These are phyloP conservation scores for Palloptera scutellata DNA, from an alignment of 2,888 invertebrate species.

Conservation along the genomic window DNA sequence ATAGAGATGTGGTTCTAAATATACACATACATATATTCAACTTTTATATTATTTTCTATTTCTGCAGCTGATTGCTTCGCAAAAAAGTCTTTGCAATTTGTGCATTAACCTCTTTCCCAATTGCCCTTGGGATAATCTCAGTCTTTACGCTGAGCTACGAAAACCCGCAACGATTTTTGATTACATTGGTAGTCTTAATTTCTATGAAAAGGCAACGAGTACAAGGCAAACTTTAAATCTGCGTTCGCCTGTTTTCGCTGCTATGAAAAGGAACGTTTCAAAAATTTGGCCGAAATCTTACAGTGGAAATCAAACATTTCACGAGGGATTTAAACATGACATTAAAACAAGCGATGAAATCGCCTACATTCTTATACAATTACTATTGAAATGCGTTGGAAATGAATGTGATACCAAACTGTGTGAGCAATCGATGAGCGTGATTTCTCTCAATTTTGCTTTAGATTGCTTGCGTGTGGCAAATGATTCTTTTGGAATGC, in stretches of 20 bases:
- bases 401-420: slow-evolving; percentile 53
- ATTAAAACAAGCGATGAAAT: slow-evolving; percentile 58
- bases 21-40: not conserved
- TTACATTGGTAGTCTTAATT: slow-evolving; percentile 52
- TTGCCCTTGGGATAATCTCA: slow-evolving; percentile 56
- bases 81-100: slow-evolving; percentile 56
- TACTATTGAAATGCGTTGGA: slow-evolving; percentile 54
- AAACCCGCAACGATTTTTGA: slow-evolving; percentile 44
- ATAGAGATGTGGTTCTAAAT: slow-evolving; percentile 12
- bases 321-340: slow-evolving; percentile 39
- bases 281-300: not conserved
- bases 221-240: slow-evolving; percentile 26
- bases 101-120: slow-evolving; percentile 63
- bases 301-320: not conserved
- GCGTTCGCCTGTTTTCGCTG: slow-evolving; percentile 25
- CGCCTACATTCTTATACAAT: slow-evolving; percentile 55
- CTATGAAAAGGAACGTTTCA: slow-evolving; percentile 2
- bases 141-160: slow-evolving; percentile 40
- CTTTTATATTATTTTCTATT: slow-evolving; percentile 22
- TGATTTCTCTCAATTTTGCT: slow-evolving; percentile 57
- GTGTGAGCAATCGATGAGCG: slow-evolving; percentile 51
- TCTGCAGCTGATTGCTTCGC: slow-evolving; percentile 59
- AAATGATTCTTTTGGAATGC: slow-evolving; percentile 39
- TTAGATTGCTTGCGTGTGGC: slow-evolving; percentile 51
- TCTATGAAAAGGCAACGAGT: slow-evolving; percentile 42